Evolutionary conservation across 1,140 invertebrate species (phyloP), one percentile per base, ranked within the genome.

Genomic region (Aethina tumida): DNA sequence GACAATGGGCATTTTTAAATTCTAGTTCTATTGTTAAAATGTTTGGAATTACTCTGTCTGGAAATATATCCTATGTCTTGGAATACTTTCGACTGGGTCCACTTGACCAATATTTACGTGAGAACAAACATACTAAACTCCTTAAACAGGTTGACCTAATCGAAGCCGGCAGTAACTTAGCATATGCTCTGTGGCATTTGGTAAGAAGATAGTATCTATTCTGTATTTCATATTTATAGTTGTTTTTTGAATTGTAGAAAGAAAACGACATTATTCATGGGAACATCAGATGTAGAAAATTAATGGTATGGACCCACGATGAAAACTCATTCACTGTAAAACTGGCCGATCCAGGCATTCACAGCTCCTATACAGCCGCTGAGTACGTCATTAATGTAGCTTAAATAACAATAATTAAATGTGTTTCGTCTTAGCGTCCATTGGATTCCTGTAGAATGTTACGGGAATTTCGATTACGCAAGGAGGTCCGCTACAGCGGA

Each of bases 401-500:
- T 45, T 39, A 26, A 16, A 21, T 4, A 1, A 18, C 15, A 39
- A 26, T 18, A 13, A 8, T 4, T 20, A 35, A 21, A 2, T 24
- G 13, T 35, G 10, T 31, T 35, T 36, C 54, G 34, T 56, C 65
- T 40, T 50, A 89, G 85, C 50, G 69, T 88, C 9, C 82, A 88
- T 46, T 93, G 87, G 87, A 75, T 91, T 49, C 85, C 88, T 1
- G 72, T 78, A 2, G 85, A 90, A 59, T 83, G 75, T 55, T 81
- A 83, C 56, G 53, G 63, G 0, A 77, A 84, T 60, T 67, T 77
- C 47, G 70, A 75, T 47, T 64, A 68, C 27, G 80, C 79, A 13
- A 73, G 71, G 44, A 35, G 47, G 15, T 52, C 55, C 5, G 64
- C 70, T 0, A 65, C 72, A 15, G 79, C 81, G 16, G 88, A 94